Percentiles rank a stretch among this genome's conserved stretches.
These are phyloP conservation scores for Sepioteuthis lessoniana DNA, from an alignment of 2,888 invertebrate genomes.

Conservation along the genomic window DNA sequence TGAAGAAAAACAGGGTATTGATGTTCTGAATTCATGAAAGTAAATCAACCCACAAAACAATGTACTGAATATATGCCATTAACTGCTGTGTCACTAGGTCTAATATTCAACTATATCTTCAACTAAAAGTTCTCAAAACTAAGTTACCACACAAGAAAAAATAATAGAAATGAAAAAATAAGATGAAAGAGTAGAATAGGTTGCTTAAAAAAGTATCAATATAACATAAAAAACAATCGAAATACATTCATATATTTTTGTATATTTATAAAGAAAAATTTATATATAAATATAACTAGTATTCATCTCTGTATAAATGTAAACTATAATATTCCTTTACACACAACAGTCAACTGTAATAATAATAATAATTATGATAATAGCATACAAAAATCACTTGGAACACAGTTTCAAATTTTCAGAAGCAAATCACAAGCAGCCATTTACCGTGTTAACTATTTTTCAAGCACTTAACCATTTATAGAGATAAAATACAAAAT, in stretches of 20 bases:
- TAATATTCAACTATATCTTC: neutral
- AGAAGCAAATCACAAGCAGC: neutral
- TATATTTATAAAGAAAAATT: neutral
- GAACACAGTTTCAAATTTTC: too few species aligned
- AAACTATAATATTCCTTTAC: neutral
- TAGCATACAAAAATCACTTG: too few species aligned
- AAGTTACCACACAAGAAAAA: neutral
- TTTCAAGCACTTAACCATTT: neutral
- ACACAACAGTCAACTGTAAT: neutral
- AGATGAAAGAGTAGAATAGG: neutral
- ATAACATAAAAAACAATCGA: too few species aligned
- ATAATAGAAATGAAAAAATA: neutral
- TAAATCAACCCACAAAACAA: neutral
- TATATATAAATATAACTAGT: neutral
- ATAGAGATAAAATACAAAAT: neutral
- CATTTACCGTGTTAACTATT: neutral
- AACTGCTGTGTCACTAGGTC: neutral
- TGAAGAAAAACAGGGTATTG: neutral
- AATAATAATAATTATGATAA: neutral
- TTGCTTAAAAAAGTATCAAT: neutral
- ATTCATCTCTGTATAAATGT: too few species aligned
- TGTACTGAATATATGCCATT: neutral
- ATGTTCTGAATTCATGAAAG: neutral
- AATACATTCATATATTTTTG: neutral
- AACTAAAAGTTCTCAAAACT: neutral